Conservation (phyloP, 2,888 invertebrate species). For the Epiblema foenella region DNA sequence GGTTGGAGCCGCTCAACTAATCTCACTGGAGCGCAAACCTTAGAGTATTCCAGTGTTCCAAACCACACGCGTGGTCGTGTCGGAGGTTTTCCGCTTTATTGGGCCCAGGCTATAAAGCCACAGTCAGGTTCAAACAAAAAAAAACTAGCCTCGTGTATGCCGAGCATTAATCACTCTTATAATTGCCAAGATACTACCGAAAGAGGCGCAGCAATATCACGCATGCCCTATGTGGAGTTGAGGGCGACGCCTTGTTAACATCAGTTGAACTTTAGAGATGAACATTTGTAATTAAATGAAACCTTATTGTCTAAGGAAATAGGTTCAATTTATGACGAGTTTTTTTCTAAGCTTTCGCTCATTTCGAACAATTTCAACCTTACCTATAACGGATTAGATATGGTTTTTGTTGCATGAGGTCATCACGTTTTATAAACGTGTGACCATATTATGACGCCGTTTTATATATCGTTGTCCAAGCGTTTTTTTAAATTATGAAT, state of each 20-base stretch:
- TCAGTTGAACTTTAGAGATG: background rate
- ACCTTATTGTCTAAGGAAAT: background rate
- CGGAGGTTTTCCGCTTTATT: no score
- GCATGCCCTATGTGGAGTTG: background rate
- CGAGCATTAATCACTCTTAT: no score
- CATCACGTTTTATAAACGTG: conserved; percentile 54
- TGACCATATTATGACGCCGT: conserved; percentile 36
- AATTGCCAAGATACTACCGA: background rate
- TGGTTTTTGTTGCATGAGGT: conserved; percentile 34
- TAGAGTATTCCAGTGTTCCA: no score
- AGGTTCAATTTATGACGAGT: conserved; percentile 51
- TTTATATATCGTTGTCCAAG: background rate
- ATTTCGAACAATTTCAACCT: conserved; percentile 25
- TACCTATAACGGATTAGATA: conserved; percentile 30
- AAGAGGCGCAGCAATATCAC: background rate
- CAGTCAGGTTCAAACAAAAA: no score
- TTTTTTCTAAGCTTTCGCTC: conserved; percentile 42
- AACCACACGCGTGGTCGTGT: no score
- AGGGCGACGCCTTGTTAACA: background rate
- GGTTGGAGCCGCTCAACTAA: no score
- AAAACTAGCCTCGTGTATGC: no score
- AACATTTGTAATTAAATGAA: background rate
- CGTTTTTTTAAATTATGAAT: background rate
- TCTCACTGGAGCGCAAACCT: no score
- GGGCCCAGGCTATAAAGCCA: no score